A percentile compares a stretch with the other conserved stretches of the same genome.
phyloP scores from a whole-genome alignment of 2,113 vertebrate species.

The Phocoena sinus region DNA sequence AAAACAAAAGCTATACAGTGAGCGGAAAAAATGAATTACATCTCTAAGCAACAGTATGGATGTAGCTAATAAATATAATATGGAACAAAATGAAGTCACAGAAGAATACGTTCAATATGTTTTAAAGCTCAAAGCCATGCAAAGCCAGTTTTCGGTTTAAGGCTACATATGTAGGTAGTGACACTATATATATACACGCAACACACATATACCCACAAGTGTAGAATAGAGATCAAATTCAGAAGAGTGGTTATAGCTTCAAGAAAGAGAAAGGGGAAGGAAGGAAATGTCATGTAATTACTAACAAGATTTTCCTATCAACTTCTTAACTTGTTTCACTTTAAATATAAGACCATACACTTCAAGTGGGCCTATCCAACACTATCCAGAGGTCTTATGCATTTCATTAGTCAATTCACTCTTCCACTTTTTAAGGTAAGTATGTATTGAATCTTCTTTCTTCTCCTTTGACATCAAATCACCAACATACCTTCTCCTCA shows the following conservation, averaged over 20 bases:
- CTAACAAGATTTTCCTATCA: not conserved
- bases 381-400: not conserved
- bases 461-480: not conserved
- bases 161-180: too few relatives aligned
- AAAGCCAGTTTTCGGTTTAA: conserved; percentile 19
- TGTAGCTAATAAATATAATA: conserved; percentile 25
- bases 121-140: not conserved
- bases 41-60: not conserved
- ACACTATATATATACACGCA: not conserved
- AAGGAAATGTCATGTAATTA: not conserved
- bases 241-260: not conserved
- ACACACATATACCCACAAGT: not conserved
- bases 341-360: not conserved
- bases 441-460: not conserved
- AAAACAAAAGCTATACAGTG: conserved; percentile 1
- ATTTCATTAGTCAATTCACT: not conserved
- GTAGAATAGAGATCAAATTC: not conserved
- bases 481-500: not conserved
- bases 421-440: not conserved
- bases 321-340: not conserved
- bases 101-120: not conserved
- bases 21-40: conserved; percentile 17
- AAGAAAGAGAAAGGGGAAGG: not conserved
- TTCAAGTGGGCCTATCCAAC: not conserved
- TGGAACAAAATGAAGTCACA: conserved; percentile 32